These are phyloP conservation scores for Drosophila orosa DNA, from an alignment of 1,140 invertebrate genomes.

Conservation along the genomic window DNA sequence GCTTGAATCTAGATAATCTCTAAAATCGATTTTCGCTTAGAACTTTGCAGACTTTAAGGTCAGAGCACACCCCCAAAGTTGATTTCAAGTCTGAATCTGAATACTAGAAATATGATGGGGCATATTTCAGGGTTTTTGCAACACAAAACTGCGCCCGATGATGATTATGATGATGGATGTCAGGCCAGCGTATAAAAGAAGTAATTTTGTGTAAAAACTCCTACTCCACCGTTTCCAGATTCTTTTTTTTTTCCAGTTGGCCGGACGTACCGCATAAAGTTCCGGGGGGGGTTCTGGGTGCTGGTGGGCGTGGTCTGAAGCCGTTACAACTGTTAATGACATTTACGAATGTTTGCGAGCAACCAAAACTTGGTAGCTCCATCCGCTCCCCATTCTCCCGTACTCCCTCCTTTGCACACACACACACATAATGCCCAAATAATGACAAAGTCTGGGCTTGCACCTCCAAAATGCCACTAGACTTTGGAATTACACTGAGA, in stretches of 20 bases:
- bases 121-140: conserved; percentile 63
- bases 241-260: conserved; percentile 3
- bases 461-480: conserved; percentile 12
- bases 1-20: conserved; percentile 6
- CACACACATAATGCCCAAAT: conserved; percentile 76
- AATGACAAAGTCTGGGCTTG: conserved; percentile 62
- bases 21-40: conserved; percentile 29
- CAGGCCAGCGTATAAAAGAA: conserved; percentile 69
- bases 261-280: conserved; percentile 26
- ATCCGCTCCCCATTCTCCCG: conserved; percentile 21
- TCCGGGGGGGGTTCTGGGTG: conserved; percentile 1
- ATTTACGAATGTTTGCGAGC: conserved; percentile 79
- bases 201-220: conserved; percentile 78
- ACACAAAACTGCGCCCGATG: conserved; percentile 34
- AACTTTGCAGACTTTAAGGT: conserved; percentile 35
- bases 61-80: conserved; percentile 17
- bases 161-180: conserved; percentile 82
- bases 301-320: conserved; percentile 58
- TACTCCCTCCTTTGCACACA: neutral
- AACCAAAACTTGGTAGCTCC: conserved; percentile 31
- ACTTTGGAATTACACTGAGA: conserved; percentile 5
- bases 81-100: conserved; percentile 53
- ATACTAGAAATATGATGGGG: conserved; percentile 68
- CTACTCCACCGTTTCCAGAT: neutral
- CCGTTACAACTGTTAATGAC: conserved; percentile 82